Evolutionary conservation across 2,888 invertebrate genomes (phyloP).

Genomic region (Drosophila paracracens): DNA sequence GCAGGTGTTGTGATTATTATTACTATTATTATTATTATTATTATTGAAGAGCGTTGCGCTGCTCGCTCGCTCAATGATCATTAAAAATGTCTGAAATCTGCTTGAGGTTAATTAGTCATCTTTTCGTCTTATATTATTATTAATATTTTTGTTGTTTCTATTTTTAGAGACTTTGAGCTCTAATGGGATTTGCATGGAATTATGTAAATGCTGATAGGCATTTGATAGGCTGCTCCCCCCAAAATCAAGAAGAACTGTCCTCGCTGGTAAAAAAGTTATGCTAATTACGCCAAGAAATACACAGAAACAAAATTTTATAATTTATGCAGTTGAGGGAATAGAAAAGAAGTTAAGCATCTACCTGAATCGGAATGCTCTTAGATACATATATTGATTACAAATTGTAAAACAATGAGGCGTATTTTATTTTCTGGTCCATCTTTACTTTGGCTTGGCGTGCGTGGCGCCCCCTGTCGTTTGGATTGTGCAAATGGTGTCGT

Average conservation of each 20-base stretch:
- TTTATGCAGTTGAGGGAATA: slow-evolving; percentile 37
- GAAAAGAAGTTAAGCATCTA: slow-evolving; percentile 16
- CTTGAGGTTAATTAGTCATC: slow-evolving; percentile 78
- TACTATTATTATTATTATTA: slow-evolving; percentile 45
- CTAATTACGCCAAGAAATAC: slow-evolving; percentile 53
- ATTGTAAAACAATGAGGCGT: slow-evolving; percentile 66
- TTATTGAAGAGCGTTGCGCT: slow-evolving; percentile 33
- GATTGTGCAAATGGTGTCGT: slow-evolving; percentile 26
- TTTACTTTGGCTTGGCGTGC: neutral
- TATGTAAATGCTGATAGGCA: slow-evolving; percentile 76
- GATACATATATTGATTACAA: slow-evolving; percentile 68
- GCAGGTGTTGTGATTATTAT: slow-evolving; percentile 60
- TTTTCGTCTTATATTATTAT: slow-evolving; percentile 14
- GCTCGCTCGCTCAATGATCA: slow-evolving; percentile 35
- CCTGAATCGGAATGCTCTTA: slow-evolving; percentile 11
- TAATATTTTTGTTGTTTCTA: slow-evolving; percentile 18
- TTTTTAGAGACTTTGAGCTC: slow-evolving; percentile 39
- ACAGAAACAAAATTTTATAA: slow-evolving; percentile 39
- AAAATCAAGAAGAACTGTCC: slow-evolving; percentile 34
- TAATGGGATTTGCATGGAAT: slow-evolving; percentile 75
- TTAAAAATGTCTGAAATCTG: slow-evolving; percentile 41
- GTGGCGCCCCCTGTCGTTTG: slow-evolving; percentile 25
- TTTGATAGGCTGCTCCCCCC: slow-evolving; percentile 62
- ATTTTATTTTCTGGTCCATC: neutral
- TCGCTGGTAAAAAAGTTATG: slow-evolving; percentile 55